Evolutionary conservation across 2,113 vertebrate genomes (phyloP).

Genomic region (Sceloporus tristichus): DNA sequence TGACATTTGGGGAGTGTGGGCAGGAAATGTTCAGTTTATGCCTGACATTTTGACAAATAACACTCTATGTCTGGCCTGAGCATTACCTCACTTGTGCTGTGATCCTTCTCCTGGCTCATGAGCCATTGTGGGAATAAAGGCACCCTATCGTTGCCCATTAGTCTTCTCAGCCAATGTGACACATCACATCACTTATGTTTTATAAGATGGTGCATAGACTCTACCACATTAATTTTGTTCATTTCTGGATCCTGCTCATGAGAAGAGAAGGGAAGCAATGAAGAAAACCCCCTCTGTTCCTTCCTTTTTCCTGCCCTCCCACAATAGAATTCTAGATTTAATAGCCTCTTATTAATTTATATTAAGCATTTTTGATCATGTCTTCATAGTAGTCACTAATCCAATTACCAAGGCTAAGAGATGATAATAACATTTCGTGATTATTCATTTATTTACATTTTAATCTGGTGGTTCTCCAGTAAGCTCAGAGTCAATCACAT

Average conservation of each 20-base stretch:
- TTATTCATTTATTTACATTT: too few relatives aligned
- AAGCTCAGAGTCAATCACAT: neutral
- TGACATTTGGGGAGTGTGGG: slow-evolving; percentile 64
- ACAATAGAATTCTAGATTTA: neutral
- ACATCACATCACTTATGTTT: neutral
- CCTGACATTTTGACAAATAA: slow-evolving; percentile 68
- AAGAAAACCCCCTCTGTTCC: neutral
- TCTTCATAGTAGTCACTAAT: neutral
- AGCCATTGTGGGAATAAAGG: slow-evolving; percentile 22
- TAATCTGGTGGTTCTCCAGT: too few relatives aligned
- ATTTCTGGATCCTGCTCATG: slow-evolving; percentile 23
- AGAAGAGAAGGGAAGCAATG: neutral
- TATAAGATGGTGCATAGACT: neutral
- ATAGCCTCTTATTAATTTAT: neutral
- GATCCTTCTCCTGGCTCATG: slow-evolving; percentile 22
- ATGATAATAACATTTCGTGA: too few relatives aligned
- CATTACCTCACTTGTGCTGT: slow-evolving; percentile 19
- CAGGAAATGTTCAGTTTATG: slow-evolving; percentile 62
- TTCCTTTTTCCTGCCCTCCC: neutral
- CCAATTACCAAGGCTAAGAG: neutral
- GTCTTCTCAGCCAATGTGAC: neutral
- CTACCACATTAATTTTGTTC: neutral
- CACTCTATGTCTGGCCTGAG: slow-evolving; percentile 52
- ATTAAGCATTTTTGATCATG: neutral
- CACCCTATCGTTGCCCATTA: neutral